Base-by-base conservation (phyloP, 2,797 vertebrate species). In the Chrysocyon brachyurus region DNA sequence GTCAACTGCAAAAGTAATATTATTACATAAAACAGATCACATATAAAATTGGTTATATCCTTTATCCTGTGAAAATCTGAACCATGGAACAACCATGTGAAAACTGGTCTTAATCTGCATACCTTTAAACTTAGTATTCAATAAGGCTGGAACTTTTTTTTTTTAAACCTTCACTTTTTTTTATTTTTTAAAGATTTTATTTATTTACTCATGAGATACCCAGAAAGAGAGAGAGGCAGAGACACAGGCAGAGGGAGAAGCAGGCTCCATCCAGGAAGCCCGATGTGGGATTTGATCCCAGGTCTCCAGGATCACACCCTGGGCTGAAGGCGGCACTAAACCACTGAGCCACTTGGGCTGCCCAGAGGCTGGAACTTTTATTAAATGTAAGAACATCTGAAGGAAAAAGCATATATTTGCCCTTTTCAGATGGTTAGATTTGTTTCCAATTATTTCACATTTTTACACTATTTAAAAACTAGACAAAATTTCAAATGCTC, bases 371-470 rank as follows among this genome's bases (percentile, higher is more conserved):
- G 16, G 4, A 87, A 68, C 11, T 82, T 49, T 75, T 77, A 79
- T 79, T 70, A 90, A 94, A 89, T 12, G 12, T 54, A 75, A 81
- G 52, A 81, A 6, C 14, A 75, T 46, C 54, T 85, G 22, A 94
- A 92, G 21, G 4, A 84, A 94, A 89, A 85, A 73, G 4, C 5
- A 36, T 2, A 17, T 26, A 49, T 79, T 54, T 91, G 28, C 72
- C 1, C 66, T 90, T 90, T 83, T 66, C 56, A 91, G 36, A 66
- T 73, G 77, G 9, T 87, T 87, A 54, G 40, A 82, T 72, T 95
- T 90, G 12, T 16, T 93, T 91, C 49, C 17, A 87, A 73, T 95
- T 40, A 66, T 59, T 92, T 91, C 46, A 92, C n/a, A 87, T 87
- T 85, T 79, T 91, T 57, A 84, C 64, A 88, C 31, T 88, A 33